Evolutionary conservation across 2,888 invertebrate species (phyloP), one percentile per base, ranked within the genome.

Genomic region (Archips xylosteana): DNA sequence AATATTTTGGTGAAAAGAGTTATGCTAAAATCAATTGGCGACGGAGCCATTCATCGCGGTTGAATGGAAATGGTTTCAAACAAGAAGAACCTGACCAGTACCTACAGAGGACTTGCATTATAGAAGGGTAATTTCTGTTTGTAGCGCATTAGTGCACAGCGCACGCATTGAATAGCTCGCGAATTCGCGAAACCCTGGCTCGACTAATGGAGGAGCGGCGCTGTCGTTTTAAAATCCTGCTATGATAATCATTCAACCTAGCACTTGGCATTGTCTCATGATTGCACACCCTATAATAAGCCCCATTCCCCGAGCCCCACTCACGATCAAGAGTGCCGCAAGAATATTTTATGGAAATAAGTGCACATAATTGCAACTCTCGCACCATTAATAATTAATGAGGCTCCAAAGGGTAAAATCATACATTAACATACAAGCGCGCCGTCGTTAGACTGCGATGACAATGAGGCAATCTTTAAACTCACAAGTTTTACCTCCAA

Each of bases 121-220:
- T 81, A 79, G 79, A 81, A 78, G 61, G 79, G 78, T 80, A 81
- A 83, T 83, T 81, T 79, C 80, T 77, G 78, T 78, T 80, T 75
- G 78, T 76, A 75, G 76, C 76, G 79, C 76, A 80, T 81, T 78
- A 79, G 75, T 51, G 61, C 57, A 67, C 61, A 39, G 23, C 60
- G 45, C 63, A 36, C 32, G 12, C 51, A 49, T 66, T 62, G 66
- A 32, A 66, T 66, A 79, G 80, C 82, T 81, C 83, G 36, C 61
- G 13, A 79, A 75, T 78, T 79, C 69, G 78, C 77, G 73, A 83
- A 82, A 75, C 82, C 77, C 82, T 81, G 81, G 80, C 82, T 82
- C 76, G 61, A 42, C 39, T 63, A 71, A 75, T 61, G 57, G 61
- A n/a, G 42, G 39, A 67, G 47, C 62, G 45, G 60, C 60, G 51